These are phyloP conservation scores for Orchestes rusci DNA, from an alignment of 2,888 invertebrate genomes.

Conservation along the genomic window DNA sequence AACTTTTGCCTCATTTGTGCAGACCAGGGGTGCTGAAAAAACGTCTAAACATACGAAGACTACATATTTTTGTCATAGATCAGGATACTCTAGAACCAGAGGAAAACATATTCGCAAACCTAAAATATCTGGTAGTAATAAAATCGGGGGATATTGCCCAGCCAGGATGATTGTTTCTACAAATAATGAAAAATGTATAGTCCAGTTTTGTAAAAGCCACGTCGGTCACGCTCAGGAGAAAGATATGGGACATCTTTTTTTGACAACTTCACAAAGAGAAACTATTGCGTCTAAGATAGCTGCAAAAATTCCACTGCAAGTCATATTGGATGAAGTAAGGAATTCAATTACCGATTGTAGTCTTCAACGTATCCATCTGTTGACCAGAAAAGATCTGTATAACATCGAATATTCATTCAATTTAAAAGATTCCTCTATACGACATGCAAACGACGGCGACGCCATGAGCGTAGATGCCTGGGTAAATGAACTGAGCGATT, in stretches of 20 bases:
- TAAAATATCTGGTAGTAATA: slow-evolving; percentile 11
- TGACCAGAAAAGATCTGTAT: slow-evolving; percentile 20
- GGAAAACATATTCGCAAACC: slow-evolving; percentile 1
- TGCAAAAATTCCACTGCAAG: slow-evolving; percentile 20
- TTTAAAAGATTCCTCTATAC: slow-evolving; percentile 7
- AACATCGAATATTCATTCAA: slow-evolving; percentile 23
- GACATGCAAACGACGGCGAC: slow-evolving; percentile 16
- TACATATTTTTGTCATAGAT: slow-evolving; percentile 10
- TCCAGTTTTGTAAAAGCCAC: slow-evolving; percentile 6
- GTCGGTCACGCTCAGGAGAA: slow-evolving; percentile 11
- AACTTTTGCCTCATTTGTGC: no score
- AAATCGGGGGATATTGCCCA: slow-evolving; percentile 14
- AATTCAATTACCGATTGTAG: slow-evolving; percentile 12
- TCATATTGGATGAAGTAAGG: slow-evolving; percentile 22
- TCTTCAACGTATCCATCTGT: slow-evolving; percentile 17
- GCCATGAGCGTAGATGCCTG: slow-evolving; percentile 7
- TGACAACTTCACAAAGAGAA: slow-evolving; percentile 2
- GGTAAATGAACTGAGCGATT: slow-evolving; percentile 17
- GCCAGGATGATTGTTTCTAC: slow-evolving; percentile 1
- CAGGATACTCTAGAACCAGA: slow-evolving; percentile 3
- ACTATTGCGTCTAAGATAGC: slow-evolving; percentile 7
- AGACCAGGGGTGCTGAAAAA: no score
- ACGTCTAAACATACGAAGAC: no score
- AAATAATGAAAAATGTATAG: slow-evolving; percentile 3
- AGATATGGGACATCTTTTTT: slow-evolving; percentile 21